Evolutionary conservation across 2,888 invertebrate genomes (phyloP).

Genomic region (Parascotia fuliginaria): DNA sequence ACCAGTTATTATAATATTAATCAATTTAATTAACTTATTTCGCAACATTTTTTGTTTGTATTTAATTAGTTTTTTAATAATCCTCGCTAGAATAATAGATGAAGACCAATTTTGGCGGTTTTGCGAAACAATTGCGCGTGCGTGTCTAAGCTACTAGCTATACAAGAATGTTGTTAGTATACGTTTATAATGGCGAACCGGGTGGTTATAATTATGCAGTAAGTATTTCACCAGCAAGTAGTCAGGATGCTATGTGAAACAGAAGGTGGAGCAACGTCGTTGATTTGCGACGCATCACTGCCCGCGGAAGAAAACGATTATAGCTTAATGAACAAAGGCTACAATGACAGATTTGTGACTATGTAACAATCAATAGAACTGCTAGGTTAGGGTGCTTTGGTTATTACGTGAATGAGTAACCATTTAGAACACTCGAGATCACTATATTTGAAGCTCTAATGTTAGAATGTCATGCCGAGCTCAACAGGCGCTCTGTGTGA

Average conservation of each 20-base stretch:
- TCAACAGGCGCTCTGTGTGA: no score
- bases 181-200: constrained; percentile 15
- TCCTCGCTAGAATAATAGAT: constrained; percentile 2
- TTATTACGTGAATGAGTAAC: no score
- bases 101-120: constrained; percentile 17
- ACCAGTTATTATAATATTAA: no score
- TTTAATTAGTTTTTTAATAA: background rate
- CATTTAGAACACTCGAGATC: no score
- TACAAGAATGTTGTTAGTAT: constrained; percentile 32
- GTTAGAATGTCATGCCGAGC: no score
- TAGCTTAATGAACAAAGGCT: constrained; percentile 23
- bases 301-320: constrained; percentile 39
- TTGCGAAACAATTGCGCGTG: constrained; percentile 33
- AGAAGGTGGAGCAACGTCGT: constrained; percentile 42
- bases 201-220: background rate
- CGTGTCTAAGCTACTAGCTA: constrained; percentile 43
- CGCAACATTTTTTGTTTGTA: background rate
- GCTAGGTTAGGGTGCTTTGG: no score
- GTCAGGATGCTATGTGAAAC: constrained; percentile 50
- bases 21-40: background rate
- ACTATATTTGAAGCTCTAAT: no score
- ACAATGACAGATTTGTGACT: background rate
- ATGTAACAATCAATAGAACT: no score
- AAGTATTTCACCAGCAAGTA: constrained; percentile 4
- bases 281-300: constrained; percentile 47